Evolutionary conservation across 2,888 invertebrate species (phyloP), one percentile per base, ranked within the genome.

Genomic region (Noctua comes): DNA sequence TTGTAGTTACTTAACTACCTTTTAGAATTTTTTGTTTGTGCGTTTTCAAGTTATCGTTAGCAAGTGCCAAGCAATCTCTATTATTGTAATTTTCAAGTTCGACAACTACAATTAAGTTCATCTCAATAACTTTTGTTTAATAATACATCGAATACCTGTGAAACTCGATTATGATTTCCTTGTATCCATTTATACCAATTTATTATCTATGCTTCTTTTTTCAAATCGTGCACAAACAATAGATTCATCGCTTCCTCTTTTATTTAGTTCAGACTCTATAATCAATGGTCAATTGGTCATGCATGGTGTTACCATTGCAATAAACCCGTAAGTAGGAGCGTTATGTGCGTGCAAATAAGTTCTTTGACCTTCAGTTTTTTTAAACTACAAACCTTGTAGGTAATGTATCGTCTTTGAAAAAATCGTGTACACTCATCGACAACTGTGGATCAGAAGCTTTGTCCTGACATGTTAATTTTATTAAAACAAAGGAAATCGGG

Each of bases 291-390:
- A n/a, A n/a, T n/a, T n/a, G n/a, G n/a, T n/a, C 68, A 79, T 68
- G 79, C 46, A 80, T 65, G 79, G 78, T 79, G 77, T 76, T 83
- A 73, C 82, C 54, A 87, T 68, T 73, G 74, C n/a, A 82, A 78
- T 76, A 62, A 62, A 36, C 31, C 36, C 21, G 43, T 82, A 73
- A 73, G 71, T 80, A 79, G 65, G 27, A 77, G 68, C 54, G 46
- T 31, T 76, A 73, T 64, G 76, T 83, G 75, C 83, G 84, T 80
- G 86, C 81, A 82, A 85, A 86, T 89, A 86, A 89, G 90, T 86
- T 89, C 59, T 80, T 85, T 86, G 79, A 87, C 89, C 90, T 89
- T 85, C 82, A 18, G 16, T 71, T 82, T 83, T 62, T 80, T 84
- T 79, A 8, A 75, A 78, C 48, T 69, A 24, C 40, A 24, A 77